A percentile compares a stretch with the other conserved stretches of the same genome.
Evolutionary conservation across 2,797 vertebrate species (phyloP).

Genomic region (Pseudochirops cupreus): DNA sequence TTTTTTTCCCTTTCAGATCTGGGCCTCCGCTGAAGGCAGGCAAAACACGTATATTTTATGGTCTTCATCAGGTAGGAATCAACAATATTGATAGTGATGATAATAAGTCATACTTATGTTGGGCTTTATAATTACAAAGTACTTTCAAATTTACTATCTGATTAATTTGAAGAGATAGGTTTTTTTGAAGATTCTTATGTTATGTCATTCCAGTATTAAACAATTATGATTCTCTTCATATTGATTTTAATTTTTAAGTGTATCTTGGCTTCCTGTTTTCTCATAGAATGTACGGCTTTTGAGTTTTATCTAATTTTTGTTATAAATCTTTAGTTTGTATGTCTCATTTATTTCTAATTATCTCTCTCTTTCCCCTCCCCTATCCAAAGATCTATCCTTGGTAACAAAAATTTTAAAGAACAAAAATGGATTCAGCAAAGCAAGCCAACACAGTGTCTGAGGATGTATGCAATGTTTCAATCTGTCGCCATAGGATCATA

Average conservation of each 20-base stretch:
- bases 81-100: neutral
- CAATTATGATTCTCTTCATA: neutral
- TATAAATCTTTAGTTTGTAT: neutral
- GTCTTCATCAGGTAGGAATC: slow-evolving; percentile 92
- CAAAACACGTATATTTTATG: slow-evolving; percentile 94
- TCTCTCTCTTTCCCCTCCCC: neutral
- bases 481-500: neutral
- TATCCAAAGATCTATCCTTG: neutral
- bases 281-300: neutral
- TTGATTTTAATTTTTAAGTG: neutral
- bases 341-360: neutral
- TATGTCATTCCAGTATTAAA: neutral
- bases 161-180: neutral
- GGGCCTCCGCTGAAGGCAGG: slow-evolving; percentile 95
- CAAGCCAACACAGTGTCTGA: neutral
- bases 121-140: neutral
- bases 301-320: neutral
- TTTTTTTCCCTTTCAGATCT: slow-evolving; percentile 86
- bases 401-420: neutral
- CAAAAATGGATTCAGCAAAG: neutral
- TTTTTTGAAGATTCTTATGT: neutral
- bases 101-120: neutral
- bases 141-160: neutral
- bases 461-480: neutral
- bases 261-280: neutral